Conservation (phyloP, 2,888 invertebrate genomes). For the Apodemia duryi region DNA sequence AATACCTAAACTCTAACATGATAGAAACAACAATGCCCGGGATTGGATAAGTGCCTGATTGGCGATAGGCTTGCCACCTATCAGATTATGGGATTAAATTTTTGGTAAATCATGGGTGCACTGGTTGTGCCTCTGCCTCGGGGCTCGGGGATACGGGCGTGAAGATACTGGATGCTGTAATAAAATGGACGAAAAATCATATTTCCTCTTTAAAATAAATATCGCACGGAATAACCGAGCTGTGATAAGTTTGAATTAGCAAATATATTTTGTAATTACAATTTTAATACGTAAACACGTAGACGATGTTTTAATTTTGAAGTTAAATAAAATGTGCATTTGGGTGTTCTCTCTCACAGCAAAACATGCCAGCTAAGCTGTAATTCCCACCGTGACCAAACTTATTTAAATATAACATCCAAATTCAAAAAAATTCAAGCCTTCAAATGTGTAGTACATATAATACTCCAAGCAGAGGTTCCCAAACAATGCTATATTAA, state of each 20-base stretch:
- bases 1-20: no score
- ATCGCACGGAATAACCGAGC: neutral
- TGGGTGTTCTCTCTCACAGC: neutral
- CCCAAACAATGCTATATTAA: slow-evolving; percentile 53
- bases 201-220: neutral
- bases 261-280: neutral
- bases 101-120: no score
- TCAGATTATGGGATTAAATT: no score
- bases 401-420: neutral
- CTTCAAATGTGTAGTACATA: neutral
- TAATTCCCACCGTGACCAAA: neutral
- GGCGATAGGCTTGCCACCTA: no score
- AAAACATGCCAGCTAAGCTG: neutral
- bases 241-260: neutral
- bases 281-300: neutral
- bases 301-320: neutral
- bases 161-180: no score
- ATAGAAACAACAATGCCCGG: no score
- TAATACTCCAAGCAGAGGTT: neutral
- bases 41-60: no score
- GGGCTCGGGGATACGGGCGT: no score
- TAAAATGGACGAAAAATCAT: no score
- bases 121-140: no score
- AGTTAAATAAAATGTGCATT: slow-evolving; percentile 5
- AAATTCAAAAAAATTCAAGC: neutral